Conservation (phyloP, 2,888 invertebrate species). For the Nebria brevicollis region DNA sequence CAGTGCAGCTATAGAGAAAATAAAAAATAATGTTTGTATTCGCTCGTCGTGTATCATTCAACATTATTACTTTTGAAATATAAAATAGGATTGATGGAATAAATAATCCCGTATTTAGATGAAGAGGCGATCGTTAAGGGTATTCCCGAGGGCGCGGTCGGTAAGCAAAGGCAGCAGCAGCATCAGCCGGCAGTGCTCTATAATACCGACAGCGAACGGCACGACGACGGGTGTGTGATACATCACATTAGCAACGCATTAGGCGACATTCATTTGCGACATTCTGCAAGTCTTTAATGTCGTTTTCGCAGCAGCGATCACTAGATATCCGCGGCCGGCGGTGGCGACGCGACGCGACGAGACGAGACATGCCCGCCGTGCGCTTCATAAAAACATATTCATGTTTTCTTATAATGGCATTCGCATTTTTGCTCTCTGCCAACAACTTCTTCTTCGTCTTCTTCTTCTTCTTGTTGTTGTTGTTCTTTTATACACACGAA, state of each 20-base stretch:
- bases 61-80: constrained; percentile 61
- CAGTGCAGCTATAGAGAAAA: constrained; percentile 50
- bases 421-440: constrained; percentile 35
- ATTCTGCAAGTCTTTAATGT: constrained; percentile 22
- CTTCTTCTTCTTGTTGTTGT: not conserved
- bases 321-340: not conserved
- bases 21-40: constrained; percentile 60
- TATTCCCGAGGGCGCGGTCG: constrained; percentile 55
- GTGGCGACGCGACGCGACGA: too few species aligned
- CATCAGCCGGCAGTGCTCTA: not conserved
- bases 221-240: constrained; percentile 22
- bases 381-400: constrained; percentile 41
- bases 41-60: constrained; percentile 59
- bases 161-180: not conserved
- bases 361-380: too few species aligned
- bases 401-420: constrained; percentile 42
- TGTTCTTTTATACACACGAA: constrained; percentile 5
- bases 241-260: constrained; percentile 43
- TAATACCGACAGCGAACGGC: constrained; percentile 10
- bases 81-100: constrained; percentile 56
- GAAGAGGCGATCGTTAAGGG: constrained; percentile 61
- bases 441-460: not conserved
- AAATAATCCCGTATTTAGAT: constrained; percentile 61
- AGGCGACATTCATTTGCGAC: constrained; percentile 42
- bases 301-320: constrained; percentile 1